Conservation (phyloP, 2,888 invertebrate species). For the Doris montereyensis region DNA sequence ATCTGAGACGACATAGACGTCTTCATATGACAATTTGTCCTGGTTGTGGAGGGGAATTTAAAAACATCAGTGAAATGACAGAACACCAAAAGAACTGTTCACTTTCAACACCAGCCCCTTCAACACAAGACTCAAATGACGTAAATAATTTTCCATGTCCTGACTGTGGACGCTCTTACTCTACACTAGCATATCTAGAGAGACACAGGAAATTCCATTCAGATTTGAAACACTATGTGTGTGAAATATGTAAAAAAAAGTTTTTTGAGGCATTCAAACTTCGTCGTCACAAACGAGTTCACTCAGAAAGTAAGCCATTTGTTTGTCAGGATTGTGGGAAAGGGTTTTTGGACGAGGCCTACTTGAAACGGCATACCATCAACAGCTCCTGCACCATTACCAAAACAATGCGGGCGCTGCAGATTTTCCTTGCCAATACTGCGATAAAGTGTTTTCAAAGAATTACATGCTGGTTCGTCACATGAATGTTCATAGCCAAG, state of each 20-base stretch:
- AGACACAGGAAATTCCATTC: constrained; percentile 39
- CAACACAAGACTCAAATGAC: not conserved
- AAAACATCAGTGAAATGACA: constrained; percentile 1
- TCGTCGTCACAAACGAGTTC: constrained; percentile 30
- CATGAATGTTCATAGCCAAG: constrained; percentile 30
- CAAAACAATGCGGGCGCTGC: not conserved
- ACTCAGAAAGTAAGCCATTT: constrained; percentile 18
- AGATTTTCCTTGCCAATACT: constrained; percentile 25
- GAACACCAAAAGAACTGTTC: constrained; percentile 17
- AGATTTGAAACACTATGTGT: constrained; percentile 31
- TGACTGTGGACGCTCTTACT: constrained; percentile 28
- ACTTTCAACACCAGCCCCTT: not conserved
- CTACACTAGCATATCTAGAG: constrained; percentile 37
- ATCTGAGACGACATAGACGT: constrained; percentile 35
- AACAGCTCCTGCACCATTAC: not conserved
- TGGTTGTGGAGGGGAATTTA: constrained; percentile 32
- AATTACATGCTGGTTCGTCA: constrained; percentile 32
- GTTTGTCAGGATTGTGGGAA: constrained; percentile 27
- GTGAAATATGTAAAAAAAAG: constrained; percentile 35
- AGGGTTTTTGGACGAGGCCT: not conserved
- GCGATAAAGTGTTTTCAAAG: constrained; percentile 30
- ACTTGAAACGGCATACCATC: constrained; percentile 9
- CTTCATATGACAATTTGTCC: constrained; percentile 36
- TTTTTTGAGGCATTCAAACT: constrained; percentile 39
- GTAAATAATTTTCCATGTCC: constrained; percentile 27